These are phyloP conservation scores for Okapia johnstoni DNA, from an alignment of 2,113 vertebrate genomes.

Conservation along the genomic window DNA sequence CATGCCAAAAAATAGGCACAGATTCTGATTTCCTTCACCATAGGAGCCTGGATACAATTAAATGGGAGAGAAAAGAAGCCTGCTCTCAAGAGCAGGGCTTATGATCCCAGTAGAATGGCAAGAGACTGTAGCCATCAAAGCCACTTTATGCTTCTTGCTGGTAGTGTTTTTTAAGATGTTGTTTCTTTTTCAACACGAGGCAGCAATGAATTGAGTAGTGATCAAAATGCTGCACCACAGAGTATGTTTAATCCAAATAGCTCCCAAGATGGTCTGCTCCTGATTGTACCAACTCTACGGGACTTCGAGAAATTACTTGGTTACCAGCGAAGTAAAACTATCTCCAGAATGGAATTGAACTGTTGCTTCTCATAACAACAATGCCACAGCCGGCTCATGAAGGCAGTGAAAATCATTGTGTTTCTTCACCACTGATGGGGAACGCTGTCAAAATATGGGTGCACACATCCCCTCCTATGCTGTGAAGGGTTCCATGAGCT, in stretches of 20 bases:
- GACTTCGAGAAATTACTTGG: slow-evolving; percentile 58
- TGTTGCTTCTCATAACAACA: not conserved
- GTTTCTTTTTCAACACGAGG: slow-evolving; percentile 39
- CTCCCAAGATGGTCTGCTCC: slow-evolving; percentile 47
- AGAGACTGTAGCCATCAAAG: not conserved
- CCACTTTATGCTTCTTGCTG: slow-evolving; percentile 24
- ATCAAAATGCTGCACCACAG: slow-evolving; percentile 36
- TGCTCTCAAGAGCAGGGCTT: not conserved
- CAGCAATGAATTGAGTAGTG: slow-evolving; percentile 35
- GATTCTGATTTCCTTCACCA: not conserved
- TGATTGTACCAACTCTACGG: slow-evolving; percentile 22
- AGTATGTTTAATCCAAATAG: slow-evolving; percentile 65
- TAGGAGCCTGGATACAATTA: slow-evolving; percentile 24
- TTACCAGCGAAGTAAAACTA: slow-evolving; percentile 54
- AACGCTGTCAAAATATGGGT: not conserved
- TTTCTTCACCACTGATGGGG: not conserved
- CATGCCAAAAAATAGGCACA: slow-evolving; percentile 48
- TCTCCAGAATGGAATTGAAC: slow-evolving; percentile 44
- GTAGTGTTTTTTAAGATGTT: slow-evolving; percentile 32
- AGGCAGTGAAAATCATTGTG: not conserved
- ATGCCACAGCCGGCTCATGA: not conserved
- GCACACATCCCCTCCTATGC: not conserved
- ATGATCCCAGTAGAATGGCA: not conserved
- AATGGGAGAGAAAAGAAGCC: not conserved
- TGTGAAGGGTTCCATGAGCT: not conserved